Evolutionary conservation across 1,140 invertebrate species (phyloP), one percentile per base, ranked within the genome.

Genomic region (Drosophila ananassae): DNA sequence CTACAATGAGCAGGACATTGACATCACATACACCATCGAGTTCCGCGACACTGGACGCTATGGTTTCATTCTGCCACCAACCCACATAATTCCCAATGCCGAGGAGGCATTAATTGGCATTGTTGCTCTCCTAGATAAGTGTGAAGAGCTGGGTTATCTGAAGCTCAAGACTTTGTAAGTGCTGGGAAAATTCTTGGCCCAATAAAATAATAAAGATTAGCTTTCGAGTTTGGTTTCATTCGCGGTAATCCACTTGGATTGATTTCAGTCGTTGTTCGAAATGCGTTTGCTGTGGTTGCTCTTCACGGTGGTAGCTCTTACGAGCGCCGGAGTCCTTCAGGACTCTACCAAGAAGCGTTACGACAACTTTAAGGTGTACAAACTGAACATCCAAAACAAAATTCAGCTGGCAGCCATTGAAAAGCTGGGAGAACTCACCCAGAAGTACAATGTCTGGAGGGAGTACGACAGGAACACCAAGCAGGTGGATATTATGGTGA

Each of bases 31-130:
- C 73, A 94, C 94, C 1, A 92, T 93, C 57, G 92, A 93, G 69
- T 81, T 91, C 30, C 89, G 95, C 2, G 96, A 98, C 89, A 95
- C 94, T 13, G 97, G 98, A 8, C 93, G 93, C 52, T 96, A 96
- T 84, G 97, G 98, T 0, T 99, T 99, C 89, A 90, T 98, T 0
- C 92, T 99, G 34, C 98, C 98, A 0, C 95, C 96, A 2, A 92
- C 92, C 7, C 95, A 96, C 75, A 98, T 99, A 66, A 92, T 95
- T 46, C 95, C 96, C 0, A 96, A 97, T 13, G 96, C 95, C 0
- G 94, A 95, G 73, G 97, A 98, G 92, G 96, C 96, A 4, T 94
- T 97, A 76, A 95, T 95, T 8, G 97, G 95, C 2, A 92, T 98
- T 12, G 93, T 95, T 87, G 95, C 96, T 0, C 93, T 98, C 47